Evolutionary conservation across 2,797 vertebrate genomes (phyloP).

Genomic region (Microctenopoma steveboyesi): DNA sequence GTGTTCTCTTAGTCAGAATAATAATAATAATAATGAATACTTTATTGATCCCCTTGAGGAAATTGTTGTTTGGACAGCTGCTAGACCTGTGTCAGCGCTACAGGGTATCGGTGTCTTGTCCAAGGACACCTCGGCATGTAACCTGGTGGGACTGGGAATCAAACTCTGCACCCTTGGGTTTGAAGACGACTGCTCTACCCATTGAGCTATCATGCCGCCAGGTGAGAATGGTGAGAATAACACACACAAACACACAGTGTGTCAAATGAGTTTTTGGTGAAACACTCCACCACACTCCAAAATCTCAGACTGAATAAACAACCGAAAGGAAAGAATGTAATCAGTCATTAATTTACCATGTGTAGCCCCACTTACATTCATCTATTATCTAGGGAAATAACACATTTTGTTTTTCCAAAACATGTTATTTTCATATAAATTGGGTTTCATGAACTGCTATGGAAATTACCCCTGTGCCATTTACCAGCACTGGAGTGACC

Average conservation of each 20-base stretch:
- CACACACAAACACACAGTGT: not conserved
- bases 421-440: constrained; percentile 17
- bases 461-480: constrained; percentile 23
- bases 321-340: not conserved
- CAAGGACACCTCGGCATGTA: too few relatives aligned
- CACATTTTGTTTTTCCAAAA: not conserved
- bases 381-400: not conserved
- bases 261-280: not conserved
- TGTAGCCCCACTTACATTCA: not conserved
- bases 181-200: too few relatives aligned
- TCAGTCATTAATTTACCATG: not conserved
- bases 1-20: constrained; percentile 1
- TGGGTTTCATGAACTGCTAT: constrained; percentile 12
- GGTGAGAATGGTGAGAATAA: not conserved
- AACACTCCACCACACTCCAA: not conserved
- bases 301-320: not conserved
- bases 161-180: too few relatives aligned
- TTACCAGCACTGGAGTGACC: not conserved
- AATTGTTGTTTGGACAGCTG: too few relatives aligned
- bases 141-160: too few relatives aligned
- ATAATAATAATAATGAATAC: too few relatives aligned
- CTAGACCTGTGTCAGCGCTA: too few relatives aligned
- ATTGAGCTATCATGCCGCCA: too few relatives aligned
- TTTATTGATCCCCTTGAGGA: too few relatives aligned
- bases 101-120: too few relatives aligned